Conservation (phyloP, 2,113 vertebrate genomes). For the Pao palembangensis region DNA sequence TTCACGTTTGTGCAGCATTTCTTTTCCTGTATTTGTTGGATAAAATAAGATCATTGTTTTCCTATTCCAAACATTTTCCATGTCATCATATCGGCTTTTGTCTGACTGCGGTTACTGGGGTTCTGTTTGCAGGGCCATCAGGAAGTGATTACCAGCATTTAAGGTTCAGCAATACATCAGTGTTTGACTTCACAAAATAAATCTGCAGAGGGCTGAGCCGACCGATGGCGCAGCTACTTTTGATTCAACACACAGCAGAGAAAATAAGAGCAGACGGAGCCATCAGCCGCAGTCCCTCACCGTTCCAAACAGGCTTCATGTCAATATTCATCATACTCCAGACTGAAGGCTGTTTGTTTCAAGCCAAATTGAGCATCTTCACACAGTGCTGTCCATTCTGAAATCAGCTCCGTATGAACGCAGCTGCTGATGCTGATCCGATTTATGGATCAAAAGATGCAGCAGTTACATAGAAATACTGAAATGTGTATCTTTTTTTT, state of each 20-base stretch:
- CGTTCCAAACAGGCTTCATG: not conserved
- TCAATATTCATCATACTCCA: slow-evolving; percentile 8
- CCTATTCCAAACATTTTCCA: not conserved
- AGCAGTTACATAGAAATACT: too few species aligned
- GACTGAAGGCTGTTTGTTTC: slow-evolving; percentile 2
- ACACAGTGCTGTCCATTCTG: not conserved
- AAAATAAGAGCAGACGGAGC: slow-evolving; percentile 6
- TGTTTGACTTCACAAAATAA: slow-evolving; percentile 22
- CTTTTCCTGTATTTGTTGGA: not conserved
- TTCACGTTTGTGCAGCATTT: not conserved
- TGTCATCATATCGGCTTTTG: slow-evolving; percentile 15
- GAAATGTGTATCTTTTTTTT: too few species aligned
- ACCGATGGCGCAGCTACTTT: slow-evolving; percentile 2
- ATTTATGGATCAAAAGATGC: too few species aligned
- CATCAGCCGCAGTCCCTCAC: not conserved
- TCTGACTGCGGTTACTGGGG: slow-evolving; percentile 5
- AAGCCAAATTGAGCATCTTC: not conserved
- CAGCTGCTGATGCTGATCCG: too few species aligned
- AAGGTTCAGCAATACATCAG: slow-evolving; percentile 34
- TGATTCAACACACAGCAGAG: slow-evolving; percentile 14
- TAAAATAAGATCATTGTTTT: not conserved
- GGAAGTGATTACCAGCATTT: slow-evolving; percentile 36
- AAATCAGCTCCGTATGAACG: not conserved
- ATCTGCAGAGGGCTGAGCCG: slow-evolving; percentile 20
- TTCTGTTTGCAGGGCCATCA: slow-evolving; percentile 11